Evolutionary conservation across 92 coral and sea anemone genomes (phyloP), one percentile per base, ranked within the genome.

Genomic region (Galaxea fascicularis): DNA sequence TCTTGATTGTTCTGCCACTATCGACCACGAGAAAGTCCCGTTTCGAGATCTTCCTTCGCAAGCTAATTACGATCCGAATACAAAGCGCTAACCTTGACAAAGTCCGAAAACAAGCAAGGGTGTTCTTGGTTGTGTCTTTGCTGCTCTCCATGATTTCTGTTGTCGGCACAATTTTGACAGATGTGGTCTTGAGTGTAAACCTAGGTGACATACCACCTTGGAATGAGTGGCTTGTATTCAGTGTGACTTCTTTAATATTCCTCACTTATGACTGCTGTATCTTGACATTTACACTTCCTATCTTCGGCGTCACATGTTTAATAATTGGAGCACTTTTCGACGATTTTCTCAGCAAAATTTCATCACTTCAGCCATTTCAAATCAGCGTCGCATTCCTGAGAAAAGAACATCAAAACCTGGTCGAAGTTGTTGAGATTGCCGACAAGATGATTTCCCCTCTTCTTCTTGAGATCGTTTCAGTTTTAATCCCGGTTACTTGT

Each of bases 171-270:
- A 28, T 77, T 25, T 0, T 21, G 14, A 77, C 25, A 0, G 68
- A 60, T 24, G 28, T 10, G 15, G 25, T 22, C 5, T 18, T 77
- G 58, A 6, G 22, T 14, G 0, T 44, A 13, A 63, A 46, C 13
- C 10, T 79, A 3, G 74, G 15, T 1, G 28, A 8, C 18, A 16
- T n/a, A 16, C 4, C 18, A 26, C 84, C 74, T 20, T 79, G 74
- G 84, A 29, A 79, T 9, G 11, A 10, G 10, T 79, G 84, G 84
- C 12, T 27, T 65, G 84, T 71, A 11, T 65, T 79, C 20, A 29
- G 65, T 12, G 22, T 79, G n/a, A 20, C 58, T 22, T 29, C 51
- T 0, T 0, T 47, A 7, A 0, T 30, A 8, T 65, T 52, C 16
- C n/a, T 65, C 8, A 0, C 27, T 21, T 24, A 21, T 13, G 60